Conservation (phyloP, 2,797 vertebrate species). For the Ibycter americanus region DNA sequence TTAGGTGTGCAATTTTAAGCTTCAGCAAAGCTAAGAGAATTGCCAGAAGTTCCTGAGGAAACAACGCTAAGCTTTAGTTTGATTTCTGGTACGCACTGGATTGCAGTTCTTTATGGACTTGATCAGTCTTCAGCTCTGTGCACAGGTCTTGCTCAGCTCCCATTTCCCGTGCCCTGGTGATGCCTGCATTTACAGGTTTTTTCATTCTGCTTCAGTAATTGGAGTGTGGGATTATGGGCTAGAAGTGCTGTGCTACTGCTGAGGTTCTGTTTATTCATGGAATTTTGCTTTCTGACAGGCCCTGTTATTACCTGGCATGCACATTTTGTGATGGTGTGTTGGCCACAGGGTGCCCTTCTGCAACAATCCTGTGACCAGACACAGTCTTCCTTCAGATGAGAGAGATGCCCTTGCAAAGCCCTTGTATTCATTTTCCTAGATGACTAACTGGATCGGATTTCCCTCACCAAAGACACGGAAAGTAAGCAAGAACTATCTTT, state of each 20-base stretch:
- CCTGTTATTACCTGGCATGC: not conserved
- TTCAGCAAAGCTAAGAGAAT: not conserved
- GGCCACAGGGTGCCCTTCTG: not conserved
- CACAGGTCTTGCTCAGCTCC: not conserved
- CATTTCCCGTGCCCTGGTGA: not conserved
- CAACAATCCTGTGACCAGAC: not conserved
- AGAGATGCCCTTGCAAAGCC: not conserved
- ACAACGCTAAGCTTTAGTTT: not conserved
- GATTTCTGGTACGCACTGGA: not conserved
- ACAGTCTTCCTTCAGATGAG: not conserved
- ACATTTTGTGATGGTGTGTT: not conserved
- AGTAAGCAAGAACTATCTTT: not conserved
- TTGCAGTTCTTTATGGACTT: not conserved
- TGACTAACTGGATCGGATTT: not conserved
- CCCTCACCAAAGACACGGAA: not conserved
- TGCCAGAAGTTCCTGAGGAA: not conserved
- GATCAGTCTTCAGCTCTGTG: not conserved
- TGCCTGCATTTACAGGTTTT: not conserved
- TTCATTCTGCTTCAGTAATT: not conserved
- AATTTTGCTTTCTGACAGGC: conserved; percentile 12
- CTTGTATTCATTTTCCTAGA: not conserved
- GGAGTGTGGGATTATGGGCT: not conserved
- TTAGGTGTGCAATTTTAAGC: not conserved
- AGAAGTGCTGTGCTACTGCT: not conserved
- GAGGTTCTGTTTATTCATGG: not conserved